A percentile compares a stretch with the other conserved stretches of the same genome.
These are phyloP conservation scores for Chironomus riparius DNA, from an alignment of 2,888 invertebrate species.

Conservation along the genomic window DNA sequence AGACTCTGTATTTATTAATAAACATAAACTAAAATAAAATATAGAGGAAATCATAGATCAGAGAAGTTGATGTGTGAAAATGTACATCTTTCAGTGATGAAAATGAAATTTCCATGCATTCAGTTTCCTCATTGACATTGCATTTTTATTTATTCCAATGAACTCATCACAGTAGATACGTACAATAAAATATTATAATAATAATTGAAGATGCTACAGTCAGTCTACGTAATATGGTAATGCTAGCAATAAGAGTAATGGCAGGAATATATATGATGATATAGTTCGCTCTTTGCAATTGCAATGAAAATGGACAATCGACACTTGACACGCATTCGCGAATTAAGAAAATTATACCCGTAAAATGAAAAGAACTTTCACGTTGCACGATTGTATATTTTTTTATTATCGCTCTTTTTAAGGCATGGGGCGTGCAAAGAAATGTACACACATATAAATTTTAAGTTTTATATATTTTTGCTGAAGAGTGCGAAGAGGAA, in stretches of 20 bases:
- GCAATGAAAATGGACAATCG: slow-evolving; percentile 8
- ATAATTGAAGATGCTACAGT: not conserved
- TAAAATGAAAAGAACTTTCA: not conserved
- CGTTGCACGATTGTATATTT: not conserved
- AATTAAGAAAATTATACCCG: not conserved
- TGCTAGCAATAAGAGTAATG: not conserved
- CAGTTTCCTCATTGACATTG: not conserved
- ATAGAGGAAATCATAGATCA: not conserved
- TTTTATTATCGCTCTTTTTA: not conserved
- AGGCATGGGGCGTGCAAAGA: not conserved
- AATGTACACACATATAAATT: not conserved
- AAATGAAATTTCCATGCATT: not conserved
- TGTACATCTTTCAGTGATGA: not conserved
- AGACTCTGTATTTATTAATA: not conserved
- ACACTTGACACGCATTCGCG: slow-evolving; percentile 22
- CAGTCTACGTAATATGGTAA: not conserved
- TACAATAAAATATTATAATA: not conserved
- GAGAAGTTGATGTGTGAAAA: not conserved
- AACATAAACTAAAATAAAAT: not conserved
- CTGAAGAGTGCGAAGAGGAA: not conserved
- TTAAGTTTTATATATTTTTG: too few species aligned
- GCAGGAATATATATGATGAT: not conserved
- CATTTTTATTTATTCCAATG: not conserved
- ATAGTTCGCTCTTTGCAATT: not conserved
- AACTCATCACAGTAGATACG: not conserved